Conservation (phyloP, 1,140 invertebrate genomes). For the Planococcus citri region DNA sequence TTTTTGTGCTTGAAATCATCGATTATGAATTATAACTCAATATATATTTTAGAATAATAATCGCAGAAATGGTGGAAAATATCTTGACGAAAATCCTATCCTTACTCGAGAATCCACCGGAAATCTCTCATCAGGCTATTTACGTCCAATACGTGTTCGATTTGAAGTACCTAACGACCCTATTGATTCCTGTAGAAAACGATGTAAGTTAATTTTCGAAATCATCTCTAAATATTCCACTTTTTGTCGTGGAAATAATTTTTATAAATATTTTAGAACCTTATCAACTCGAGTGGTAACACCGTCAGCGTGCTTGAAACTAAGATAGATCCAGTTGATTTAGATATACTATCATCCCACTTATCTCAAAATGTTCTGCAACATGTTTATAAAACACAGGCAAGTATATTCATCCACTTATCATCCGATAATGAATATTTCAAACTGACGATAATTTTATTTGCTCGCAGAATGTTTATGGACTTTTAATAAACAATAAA, state of each 20-base stretch:
- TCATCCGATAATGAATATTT: neutral
- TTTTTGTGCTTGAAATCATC: no score
- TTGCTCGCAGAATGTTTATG: neutral
- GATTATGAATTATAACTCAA: neutral
- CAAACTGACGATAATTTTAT: neutral
- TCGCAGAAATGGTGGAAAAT: neutral
- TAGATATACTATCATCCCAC: neutral
- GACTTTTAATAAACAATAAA: slow-evolving; percentile 1
- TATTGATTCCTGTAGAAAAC: neutral
- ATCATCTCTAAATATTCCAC: neutral
- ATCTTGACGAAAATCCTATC: neutral
- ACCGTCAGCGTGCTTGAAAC: neutral
- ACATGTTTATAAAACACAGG: neutral
- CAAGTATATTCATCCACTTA: neutral
- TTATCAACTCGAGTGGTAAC: neutral
- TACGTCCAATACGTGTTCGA: neutral
- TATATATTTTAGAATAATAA: neutral
- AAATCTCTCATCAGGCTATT: slow-evolving; percentile 10
- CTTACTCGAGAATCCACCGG: neutral
- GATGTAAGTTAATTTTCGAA: neutral
- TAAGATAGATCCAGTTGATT: slow-evolving; percentile 8
- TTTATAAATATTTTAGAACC: neutral
- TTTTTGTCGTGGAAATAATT: neutral
- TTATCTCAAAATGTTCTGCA: neutral
- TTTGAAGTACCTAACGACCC: neutral